Evolutionary conservation across 2,888 invertebrate genomes (phyloP).

Genomic region (Acanthoscelides obtectus): DNA sequence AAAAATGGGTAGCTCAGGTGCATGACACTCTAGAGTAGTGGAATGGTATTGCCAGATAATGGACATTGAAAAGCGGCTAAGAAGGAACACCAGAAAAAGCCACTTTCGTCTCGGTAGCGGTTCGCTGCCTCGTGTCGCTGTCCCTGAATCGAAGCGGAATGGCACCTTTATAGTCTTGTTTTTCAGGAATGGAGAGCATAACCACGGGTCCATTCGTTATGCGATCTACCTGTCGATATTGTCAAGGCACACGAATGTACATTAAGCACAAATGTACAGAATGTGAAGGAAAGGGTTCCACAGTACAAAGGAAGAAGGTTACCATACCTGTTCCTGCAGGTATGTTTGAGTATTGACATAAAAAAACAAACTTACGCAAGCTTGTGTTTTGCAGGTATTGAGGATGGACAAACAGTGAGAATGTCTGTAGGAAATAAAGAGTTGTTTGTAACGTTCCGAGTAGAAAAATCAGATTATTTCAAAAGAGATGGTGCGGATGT

Average conservation of each 20-base stretch:
- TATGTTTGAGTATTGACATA: slow-evolving; percentile 17
- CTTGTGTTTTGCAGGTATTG: slow-evolving; percentile 59
- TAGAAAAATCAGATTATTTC: slow-evolving; percentile 86
- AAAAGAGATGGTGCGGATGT: slow-evolving; percentile 91
- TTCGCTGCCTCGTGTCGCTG: too few relatives aligned
- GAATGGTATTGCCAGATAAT: too few relatives aligned
- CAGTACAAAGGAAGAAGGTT: slow-evolving; percentile 82
- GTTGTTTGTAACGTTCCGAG: slow-evolving; percentile 89
- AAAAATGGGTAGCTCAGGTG: too few relatives aligned
- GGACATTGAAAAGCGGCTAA: too few relatives aligned
- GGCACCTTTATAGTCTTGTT: too few relatives aligned
- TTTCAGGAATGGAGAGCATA: slow-evolving; percentile 86
- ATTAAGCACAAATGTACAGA: slow-evolving; percentile 89
- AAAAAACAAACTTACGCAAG: neutral
- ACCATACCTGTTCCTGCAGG: slow-evolving; percentile 92
- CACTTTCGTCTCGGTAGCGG: too few relatives aligned
- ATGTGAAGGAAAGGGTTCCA: slow-evolving; percentile 84
- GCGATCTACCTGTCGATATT: slow-evolving; percentile 91
- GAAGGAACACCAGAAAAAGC: too few relatives aligned
- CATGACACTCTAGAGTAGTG: too few relatives aligned
- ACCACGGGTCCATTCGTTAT: slow-evolving; percentile 87
- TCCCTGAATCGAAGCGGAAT: too few relatives aligned
- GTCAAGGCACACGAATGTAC: slow-evolving; percentile 77
- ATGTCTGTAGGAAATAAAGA: slow-evolving; percentile 90
- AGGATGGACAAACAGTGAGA: slow-evolving; percentile 95